These are phyloP conservation scores for Chrysaora quinquecirrha DNA, from an alignment of 30 jellyfish, hydroid and myxozoan species.

Conservation along the genomic window DNA sequence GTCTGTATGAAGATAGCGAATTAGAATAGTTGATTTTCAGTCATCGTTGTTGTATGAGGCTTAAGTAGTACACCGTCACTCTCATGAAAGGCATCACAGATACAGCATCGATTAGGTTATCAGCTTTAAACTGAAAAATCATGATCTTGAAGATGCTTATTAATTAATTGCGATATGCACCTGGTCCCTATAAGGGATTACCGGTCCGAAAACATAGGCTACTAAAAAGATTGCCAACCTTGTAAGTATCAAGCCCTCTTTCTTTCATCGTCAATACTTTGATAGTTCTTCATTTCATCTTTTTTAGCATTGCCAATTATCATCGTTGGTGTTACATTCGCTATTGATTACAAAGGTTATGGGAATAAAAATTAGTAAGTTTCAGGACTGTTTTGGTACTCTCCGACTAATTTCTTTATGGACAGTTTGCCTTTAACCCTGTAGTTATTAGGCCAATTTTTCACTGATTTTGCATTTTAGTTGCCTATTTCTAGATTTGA, in stretches of 20 bases:
- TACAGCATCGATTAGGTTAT: too few relatives aligned
- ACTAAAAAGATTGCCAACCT: background rate
- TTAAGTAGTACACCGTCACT: too few relatives aligned
- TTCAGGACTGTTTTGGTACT: background rate
- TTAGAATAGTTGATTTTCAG: too few relatives aligned
- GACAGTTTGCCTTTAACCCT: background rate
- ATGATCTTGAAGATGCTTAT: background rate
- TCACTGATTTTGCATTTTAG: background rate
- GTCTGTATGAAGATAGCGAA: too few relatives aligned
- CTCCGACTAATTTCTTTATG: too few relatives aligned
- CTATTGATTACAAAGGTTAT: slow-evolving; percentile 50
- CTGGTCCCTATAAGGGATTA: background rate
- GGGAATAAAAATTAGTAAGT: slow-evolving; percentile 50
- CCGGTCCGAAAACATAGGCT: background rate
- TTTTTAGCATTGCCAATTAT: slow-evolving; percentile 53
- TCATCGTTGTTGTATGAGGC: too few relatives aligned
- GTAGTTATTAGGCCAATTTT: too few relatives aligned
- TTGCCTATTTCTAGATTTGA: background rate
- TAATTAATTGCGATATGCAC: background rate
- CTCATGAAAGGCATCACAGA: too few relatives aligned
- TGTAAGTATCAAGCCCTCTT: background rate
- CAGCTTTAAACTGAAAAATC: too few relatives aligned
- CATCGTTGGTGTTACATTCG: slow-evolving; percentile 47
- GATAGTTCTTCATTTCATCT: background rate
- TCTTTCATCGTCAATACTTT: background rate